Evolutionary conservation across 2,888 invertebrate genomes (phyloP), one percentile per base, ranked within the genome.

Genomic region (Sarcophaga carnaria): DNA sequence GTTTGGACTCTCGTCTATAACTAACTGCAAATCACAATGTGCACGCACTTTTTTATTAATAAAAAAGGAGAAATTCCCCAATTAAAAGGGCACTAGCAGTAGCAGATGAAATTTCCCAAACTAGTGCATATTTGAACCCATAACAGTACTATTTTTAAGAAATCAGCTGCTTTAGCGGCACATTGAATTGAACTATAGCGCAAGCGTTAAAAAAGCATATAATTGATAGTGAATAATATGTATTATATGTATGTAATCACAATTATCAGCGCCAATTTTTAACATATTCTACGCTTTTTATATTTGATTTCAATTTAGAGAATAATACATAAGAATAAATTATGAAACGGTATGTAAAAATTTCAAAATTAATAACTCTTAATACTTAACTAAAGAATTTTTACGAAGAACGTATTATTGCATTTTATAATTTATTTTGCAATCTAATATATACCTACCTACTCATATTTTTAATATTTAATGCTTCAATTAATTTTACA

Each of bases 91-190:
- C 22, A 37, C 63, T 47, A 12, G 79, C 45, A 45, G 12, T 47
- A 12, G 79, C 45, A 45, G 12, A 45, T n/a, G 62, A 80, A 88
- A 87, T 77, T 74, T 84, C 88, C 88, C 88, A 84, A 75, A 88
- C 86, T 83, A 88, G 82, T 71, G 62, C 64, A 77, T 74, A 74
- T 66, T 81, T 85, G 69, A 75, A 83, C 89, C 88, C 88, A 88
- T 84, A 89, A 89, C 89, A 89, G 86, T 78, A 69, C n/a, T 64
- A n/a, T 69, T 27, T 64, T 17, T 27, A 22, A 49, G 20, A 14
- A 17, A 67, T 77, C 89, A 88, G 88, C 88, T 88, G 89, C 79
- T 82, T 12, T 66, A 67, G 72, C 80, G 66, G 71, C 63, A 75
- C 76, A 64, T 67, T 37, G 10, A 1, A 60, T 67, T 37, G 5